A percentile compares a stretch with the other conserved stretches of the same genome.
Evolutionary conservation across 2,797 vertebrate species (phyloP).

Genomic region (Karalla daura): DNA sequence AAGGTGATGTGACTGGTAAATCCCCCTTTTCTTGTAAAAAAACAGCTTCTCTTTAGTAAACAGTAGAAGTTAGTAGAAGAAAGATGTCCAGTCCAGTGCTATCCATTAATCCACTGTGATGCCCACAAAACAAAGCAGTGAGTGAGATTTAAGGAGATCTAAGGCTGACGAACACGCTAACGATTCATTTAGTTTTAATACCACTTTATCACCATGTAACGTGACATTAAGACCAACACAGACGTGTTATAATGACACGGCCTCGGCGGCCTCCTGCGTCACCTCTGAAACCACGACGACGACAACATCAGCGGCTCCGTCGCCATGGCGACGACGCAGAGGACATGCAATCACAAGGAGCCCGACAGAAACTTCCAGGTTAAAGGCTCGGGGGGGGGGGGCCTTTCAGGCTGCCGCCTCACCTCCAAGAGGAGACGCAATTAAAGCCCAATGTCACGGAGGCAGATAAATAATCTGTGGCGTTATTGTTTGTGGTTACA

Average conservation of each 20-base stretch:
- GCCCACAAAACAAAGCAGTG: neutral
- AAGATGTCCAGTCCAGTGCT: no score
- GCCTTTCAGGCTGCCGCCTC: slow-evolving; percentile 19
- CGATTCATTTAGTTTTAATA: slow-evolving; percentile 9
- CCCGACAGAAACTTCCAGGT: slow-evolving; percentile 47
- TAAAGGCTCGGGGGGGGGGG: slow-evolving; percentile 40
- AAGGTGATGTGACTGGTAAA: no score
- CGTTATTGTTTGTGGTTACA: slow-evolving; percentile 69
- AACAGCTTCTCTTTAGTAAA: no score
- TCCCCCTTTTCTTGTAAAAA: no score
- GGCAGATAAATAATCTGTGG: slow-evolving; percentile 54
- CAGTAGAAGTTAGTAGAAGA: no score
- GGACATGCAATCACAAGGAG: slow-evolving; percentile 41
- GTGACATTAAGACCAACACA: slow-evolving; percentile 4
- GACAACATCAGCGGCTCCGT: slow-evolving; percentile 8
- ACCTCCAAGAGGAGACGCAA: slow-evolving; percentile 57
- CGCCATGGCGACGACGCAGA: slow-evolving; percentile 12
- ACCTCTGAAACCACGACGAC: slow-evolving; percentile 20
- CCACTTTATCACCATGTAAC: neutral
- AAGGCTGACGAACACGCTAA: neutral
- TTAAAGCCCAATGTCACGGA: slow-evolving; percentile 68
- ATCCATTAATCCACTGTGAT: neutral
- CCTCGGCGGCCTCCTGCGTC: neutral
- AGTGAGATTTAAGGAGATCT: neutral
- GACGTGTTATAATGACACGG: slow-evolving; percentile 12